Base-by-base conservation (phyloP, 2,888 invertebrate genomes). In the Meteorus colon region DNA sequence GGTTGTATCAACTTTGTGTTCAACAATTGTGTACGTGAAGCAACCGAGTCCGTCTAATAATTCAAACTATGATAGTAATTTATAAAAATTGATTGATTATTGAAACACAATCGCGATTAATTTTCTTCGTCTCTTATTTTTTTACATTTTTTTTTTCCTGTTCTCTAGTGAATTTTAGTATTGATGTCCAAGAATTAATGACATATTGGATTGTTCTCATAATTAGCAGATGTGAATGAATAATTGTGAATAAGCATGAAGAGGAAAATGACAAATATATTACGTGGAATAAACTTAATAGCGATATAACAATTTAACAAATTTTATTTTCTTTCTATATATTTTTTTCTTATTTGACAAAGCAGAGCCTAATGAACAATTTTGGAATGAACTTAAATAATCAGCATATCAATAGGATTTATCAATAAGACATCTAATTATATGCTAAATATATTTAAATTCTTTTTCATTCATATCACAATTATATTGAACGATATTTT, bases 341-440 rank as follows among this genome's bases (percentile, higher is more conserved):
- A 80, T 24, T 1, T 24, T 12, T 78, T 60, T n/a, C 29, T 59
- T 2, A 78, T 74, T 63, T 77, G 10, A 37, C 74, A 68, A 68
- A 59, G 24, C 55, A 80, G 31, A 34, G 8, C 2, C 4, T 34
- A 34, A 24, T 24, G 24, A 24, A 24, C 0, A 34, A 34, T 34
- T 34, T 34, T 34, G 8, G 8, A 34, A 34, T 34, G 34, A 8
- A 34, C 34, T 34, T 8, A 34, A 34, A 34, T 8, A 8, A 34
- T 34, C 4, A 34, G 4, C 34, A 2, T 34, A 8, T 34, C 24
- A 24, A 24, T 24, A 24, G 24, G 24, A 24, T 24, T 1, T 24
- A 24, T 24, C 24, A 24, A 24, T 24, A 24, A 24, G 24, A 1
- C 24, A 24, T 24, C 24, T 24, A 24, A 1, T 34, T 1, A 34